phyloP scores from a whole-genome alignment of 2,797 vertebrate genomes.

The Triplophysa bombifrons region DNA sequence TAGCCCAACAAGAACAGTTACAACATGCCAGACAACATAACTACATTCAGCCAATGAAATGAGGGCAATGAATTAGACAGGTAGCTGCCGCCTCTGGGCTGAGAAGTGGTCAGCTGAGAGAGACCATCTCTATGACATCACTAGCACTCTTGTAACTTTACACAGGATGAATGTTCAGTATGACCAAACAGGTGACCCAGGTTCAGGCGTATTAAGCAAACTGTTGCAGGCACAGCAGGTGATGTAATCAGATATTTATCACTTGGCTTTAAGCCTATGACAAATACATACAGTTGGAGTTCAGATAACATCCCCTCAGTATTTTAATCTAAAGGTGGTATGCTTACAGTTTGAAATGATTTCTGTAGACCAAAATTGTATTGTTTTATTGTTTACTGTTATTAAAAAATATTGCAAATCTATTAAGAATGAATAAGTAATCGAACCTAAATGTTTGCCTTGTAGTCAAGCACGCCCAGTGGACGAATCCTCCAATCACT shows the following conservation, averaged over 20 bases:
- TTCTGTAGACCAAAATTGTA: too few species aligned
- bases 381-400: too few species aligned
- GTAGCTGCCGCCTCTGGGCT: not conserved
- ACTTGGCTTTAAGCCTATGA: not conserved
- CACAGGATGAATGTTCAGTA: not conserved
- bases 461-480: too few species aligned
- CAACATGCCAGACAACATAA: conserved; percentile 14
- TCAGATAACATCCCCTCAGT: too few species aligned
- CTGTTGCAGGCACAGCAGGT: conserved; percentile 7
- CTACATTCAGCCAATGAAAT: conserved; percentile 16
- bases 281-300: too few species aligned
- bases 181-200: not conserved
- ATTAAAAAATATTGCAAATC: too few species aligned
- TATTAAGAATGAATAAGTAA: too few species aligned
- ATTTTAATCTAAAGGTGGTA: too few species aligned
- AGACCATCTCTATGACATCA: not conserved
- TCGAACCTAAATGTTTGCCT: too few species aligned
- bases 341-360: too few species aligned
- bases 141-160: not conserved
- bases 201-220: conserved; percentile 21
- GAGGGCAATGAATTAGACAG: conserved; percentile 5
- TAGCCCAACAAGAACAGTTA: conserved; percentile 68
- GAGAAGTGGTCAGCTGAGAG: not conserved
- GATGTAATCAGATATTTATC: conserved; percentile 17
- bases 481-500: too few species aligned